A percentile compares a stretch with the other conserved stretches of the same genome.
These are phyloP conservation scores for Drosophila buzzatii DNA, from an alignment of 2,888 invertebrate species.

Conservation along the genomic window DNA sequence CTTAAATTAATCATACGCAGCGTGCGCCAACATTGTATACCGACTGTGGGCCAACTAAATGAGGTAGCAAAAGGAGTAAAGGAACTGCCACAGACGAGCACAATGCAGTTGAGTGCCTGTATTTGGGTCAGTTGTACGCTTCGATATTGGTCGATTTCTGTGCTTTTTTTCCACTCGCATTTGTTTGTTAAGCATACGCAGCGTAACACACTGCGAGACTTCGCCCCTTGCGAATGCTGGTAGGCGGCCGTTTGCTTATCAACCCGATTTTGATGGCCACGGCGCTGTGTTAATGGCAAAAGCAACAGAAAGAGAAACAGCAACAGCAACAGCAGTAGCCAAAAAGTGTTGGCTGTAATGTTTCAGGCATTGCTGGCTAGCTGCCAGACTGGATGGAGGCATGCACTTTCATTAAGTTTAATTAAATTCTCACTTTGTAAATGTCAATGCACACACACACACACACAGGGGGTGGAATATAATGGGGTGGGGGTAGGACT, in stretches of 20 bases:
- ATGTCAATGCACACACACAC: conserved; percentile 68
- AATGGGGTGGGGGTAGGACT: background rate
- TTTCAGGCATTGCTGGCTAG: conserved; percentile 41
- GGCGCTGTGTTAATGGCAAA: conserved; percentile 31
- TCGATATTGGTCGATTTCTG: conserved; percentile 36
- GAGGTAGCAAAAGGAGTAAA: conserved; percentile 1
- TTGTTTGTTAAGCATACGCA: conserved; percentile 76
- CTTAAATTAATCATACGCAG: conserved; percentile 81
- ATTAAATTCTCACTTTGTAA: conserved; percentile 79
- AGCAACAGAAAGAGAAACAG: conserved; percentile 10
- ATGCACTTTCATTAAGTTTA: conserved; percentile 79
- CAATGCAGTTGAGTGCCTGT: conserved; percentile 50
- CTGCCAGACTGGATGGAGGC: conserved; percentile 54
- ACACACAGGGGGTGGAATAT: conserved; percentile 29
- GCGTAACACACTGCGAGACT: conserved; percentile 36
- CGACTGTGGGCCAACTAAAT: conserved; percentile 26
- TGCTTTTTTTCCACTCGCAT: conserved; percentile 38
- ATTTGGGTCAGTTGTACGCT: conserved; percentile 68
- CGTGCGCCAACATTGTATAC: conserved; percentile 50
- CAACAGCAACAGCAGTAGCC: conserved; percentile 30
- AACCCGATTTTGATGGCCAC: conserved; percentile 43
- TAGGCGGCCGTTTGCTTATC: conserved; percentile 14
- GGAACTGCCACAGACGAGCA: conserved; percentile 12
- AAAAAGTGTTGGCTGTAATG: conserved; percentile 52
- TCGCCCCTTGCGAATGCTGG: background rate